Base-by-base conservation (phyloP, 2,797 vertebrate species). In the Hydrolagus colliei region DNA sequence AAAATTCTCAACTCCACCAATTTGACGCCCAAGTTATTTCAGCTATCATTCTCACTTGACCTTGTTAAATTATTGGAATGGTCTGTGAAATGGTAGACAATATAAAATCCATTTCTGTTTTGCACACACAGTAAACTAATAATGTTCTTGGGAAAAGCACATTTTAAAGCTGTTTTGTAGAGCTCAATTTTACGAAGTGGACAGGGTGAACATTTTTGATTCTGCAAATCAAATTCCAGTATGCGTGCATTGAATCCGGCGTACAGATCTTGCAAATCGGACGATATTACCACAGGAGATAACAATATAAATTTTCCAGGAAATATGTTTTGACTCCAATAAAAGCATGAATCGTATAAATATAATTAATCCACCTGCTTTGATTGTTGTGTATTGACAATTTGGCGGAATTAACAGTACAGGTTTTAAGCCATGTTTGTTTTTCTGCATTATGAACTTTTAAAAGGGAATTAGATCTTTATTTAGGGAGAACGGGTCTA, bases 71-170 rank as follows among this genome's bases (percentile, higher is more conserved):
- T 67, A 16, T 4, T 80, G 78, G 63, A 20, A 82, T 67, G 78
- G 41, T 67, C 68, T 82, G n/a, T 63, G 62, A 27, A 67, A 67
- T 80, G 78, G 67, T 78, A 62, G 76, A 78, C 18, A 61, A 41
- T 62, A n/a, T 9, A 80, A 82, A 67, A 68, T 76, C 74, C 59
- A 76, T 76, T 76, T 76, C 74, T 76, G 59, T 59, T 76, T 76
- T 76, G 74, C 41, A 82, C 27, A 35, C 16, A 9, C 0, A 4
- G 62, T 80, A 62, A 80, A 68, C 63, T 82, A 65, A 82, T 68
- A 82, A 68, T 68, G 63, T 65, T 35, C 20, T 27, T 41, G 14
- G 65, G 63, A 82, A 27, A 27, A 68, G 35, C 63, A 82, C 3
- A 27, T 9, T 18, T 8, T 68, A 67, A 82, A 82, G 68, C 63